phyloP scores from a whole-genome alignment of 2,888 invertebrate genomes.

The Ctenicera cuprea region DNA sequence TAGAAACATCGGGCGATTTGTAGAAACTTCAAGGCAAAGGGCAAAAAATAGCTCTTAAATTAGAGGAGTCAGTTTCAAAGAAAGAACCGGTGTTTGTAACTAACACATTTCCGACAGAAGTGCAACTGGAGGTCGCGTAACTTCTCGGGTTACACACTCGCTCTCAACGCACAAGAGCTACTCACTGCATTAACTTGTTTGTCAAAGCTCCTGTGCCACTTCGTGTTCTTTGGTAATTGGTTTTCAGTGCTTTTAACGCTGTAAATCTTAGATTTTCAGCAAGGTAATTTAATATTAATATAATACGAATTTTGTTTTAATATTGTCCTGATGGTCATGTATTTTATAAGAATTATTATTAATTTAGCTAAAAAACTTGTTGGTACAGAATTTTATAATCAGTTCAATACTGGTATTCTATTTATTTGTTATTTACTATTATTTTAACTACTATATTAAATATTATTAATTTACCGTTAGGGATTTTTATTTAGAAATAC shows the following conservation, averaged over 20 bases:
- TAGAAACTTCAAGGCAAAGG: constrained; percentile 57
- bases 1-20: constrained; percentile 64
- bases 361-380: too few relatives aligned
- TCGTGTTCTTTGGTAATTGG: constrained; percentile 15
- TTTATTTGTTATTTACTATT: too few relatives aligned
- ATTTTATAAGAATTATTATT: too few relatives aligned
- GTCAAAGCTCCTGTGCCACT: constrained; percentile 15
- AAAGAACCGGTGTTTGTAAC: constrained; percentile 55
- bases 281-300: neutral
- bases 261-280: constrained; percentile 1
- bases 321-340: too few relatives aligned
- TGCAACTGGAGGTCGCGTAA: constrained; percentile 50
- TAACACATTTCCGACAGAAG: constrained; percentile 57
- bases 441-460: too few relatives aligned
- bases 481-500: too few relatives aligned
- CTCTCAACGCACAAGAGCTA: constrained; percentile 33
- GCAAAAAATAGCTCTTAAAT: constrained; percentile 62
- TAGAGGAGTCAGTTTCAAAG: constrained; percentile 64
- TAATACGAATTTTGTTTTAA: neutral
- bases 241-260: constrained; percentile 2
- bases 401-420: too few relatives aligned
- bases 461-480: too few relatives aligned
- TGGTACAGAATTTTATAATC: too few relatives aligned
- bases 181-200: constrained; percentile 35
- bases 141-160: constrained; percentile 49